phyloP scores from a whole-genome alignment of 2,888 invertebrate species.

The Eupithecia tripunctaria region DNA sequence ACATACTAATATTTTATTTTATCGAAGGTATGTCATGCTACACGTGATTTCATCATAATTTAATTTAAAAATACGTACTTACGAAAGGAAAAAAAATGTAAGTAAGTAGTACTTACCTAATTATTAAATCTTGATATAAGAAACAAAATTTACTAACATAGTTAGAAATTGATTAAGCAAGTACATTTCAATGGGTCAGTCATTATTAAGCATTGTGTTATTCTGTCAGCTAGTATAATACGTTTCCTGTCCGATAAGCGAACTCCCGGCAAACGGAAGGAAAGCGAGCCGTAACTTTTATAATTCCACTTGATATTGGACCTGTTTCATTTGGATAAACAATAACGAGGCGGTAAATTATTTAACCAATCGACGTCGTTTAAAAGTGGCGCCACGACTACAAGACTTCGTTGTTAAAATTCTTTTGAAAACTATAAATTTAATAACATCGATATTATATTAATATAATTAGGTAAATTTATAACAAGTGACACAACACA shows the following conservation, averaged over 20 bases:
- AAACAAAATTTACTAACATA: neutral
- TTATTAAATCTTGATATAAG: neutral
- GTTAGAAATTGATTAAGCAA: neutral
- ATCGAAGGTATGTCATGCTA: neutral
- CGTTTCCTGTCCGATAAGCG: slow-evolving; percentile 48
- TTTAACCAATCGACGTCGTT: no score
- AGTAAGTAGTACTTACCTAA: neutral
- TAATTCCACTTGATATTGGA: neutral
- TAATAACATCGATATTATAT: no score
- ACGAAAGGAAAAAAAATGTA: no score
- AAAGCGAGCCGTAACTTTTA: slow-evolving; percentile 30
- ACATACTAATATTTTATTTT: neutral
- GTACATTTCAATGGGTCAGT: slow-evolving; percentile 5
- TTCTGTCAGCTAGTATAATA: slow-evolving; percentile 28
- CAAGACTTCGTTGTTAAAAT: no score
- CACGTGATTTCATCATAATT: neutral
- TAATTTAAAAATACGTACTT: neutral
- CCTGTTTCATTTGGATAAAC: neutral
- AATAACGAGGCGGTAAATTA: neutral
- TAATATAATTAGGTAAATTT: no score
- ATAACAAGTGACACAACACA: no score
- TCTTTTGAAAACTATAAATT: no score
- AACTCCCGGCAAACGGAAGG: slow-evolving; percentile 39
- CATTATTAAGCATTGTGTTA: slow-evolving; percentile 9
- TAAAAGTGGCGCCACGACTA: no score